Percentiles rank a stretch among this genome's conserved stretches.
phyloP scores from a whole-genome alignment of 2,113 vertebrate genomes.

The Eudyptes chrysolophus region DNA sequence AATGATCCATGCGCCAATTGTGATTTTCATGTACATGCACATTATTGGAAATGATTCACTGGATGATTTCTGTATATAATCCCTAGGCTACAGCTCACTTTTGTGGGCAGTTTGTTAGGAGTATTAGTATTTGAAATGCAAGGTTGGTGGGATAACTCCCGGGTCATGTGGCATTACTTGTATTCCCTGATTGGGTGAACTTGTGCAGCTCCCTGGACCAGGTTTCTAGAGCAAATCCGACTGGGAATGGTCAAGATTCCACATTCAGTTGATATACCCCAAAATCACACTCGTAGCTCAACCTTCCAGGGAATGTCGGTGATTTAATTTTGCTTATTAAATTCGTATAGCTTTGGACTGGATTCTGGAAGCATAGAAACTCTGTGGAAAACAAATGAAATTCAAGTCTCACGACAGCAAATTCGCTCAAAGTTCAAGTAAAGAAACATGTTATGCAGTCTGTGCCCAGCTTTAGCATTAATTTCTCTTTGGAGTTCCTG shows the following conservation, averaged over 20 bases:
- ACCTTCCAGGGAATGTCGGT: background rate
- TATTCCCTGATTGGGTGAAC: background rate
- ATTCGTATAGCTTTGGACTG: background rate
- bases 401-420: background rate
- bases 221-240: background rate
- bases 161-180: background rate
- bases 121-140: background rate
- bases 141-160: background rate
- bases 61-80: background rate
- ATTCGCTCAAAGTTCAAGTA: background rate
- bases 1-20: background rate
- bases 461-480: background rate
- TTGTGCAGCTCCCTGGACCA: background rate
- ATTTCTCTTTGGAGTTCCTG: background rate
- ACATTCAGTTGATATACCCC: background rate
- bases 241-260: background rate
- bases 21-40: background rate
- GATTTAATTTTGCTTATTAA: background rate
- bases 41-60: background rate
- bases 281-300: background rate
- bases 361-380: background rate
- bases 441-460: rapidly evolving
- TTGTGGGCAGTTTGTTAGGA: background rate
- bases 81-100: background rate
- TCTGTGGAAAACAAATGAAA: background rate